These are phyloP conservation scores for Esox lucius DNA, from an alignment of 2,797 vertebrate genomes.

Conservation along the genomic window DNA sequence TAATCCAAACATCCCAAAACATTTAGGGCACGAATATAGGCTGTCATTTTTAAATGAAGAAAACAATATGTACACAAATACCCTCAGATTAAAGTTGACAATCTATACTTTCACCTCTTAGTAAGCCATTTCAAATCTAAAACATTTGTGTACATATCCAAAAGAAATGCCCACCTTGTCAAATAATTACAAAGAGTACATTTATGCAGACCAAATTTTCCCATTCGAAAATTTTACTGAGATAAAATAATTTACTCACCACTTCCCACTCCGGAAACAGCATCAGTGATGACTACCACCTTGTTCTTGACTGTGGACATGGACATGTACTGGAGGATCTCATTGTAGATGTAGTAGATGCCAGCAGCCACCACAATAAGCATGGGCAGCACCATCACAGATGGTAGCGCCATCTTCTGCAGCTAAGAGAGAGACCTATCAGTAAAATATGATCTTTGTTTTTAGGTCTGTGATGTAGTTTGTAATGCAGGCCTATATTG, in stretches of 20 bases:
- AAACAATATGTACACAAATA: no score
- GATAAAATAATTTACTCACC: conserved; percentile 73
- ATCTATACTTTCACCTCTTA: no score
- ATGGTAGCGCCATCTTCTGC: conserved; percentile 81
- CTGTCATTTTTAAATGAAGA: no score
- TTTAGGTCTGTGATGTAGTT: not conserved
- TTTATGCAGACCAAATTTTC: not conserved
- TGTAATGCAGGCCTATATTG: no score
- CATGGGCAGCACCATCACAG: conserved; percentile 81
- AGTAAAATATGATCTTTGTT: not conserved
- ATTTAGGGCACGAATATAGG: no score
- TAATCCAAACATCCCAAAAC: no score
- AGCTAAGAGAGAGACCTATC: conserved; percentile 25
- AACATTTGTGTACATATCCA: no score
- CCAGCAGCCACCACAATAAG: conserved; percentile 86
- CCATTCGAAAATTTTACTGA: not conserved
- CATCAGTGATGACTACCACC: conserved; percentile 93
- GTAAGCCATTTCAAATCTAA: no score
- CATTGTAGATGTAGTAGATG: conserved; percentile 88
- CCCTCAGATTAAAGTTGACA: no score
- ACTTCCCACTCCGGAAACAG: conserved; percentile 87
- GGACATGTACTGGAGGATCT: conserved; percentile 84
- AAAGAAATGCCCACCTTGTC: no score
- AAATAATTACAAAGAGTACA: not conserved
- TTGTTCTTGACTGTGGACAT: conserved; percentile 90